A percentile compares a stretch with the other conserved stretches of the same genome.
Conservation (phyloP, 1,140 invertebrate species). For the Leptopilina boulardi region DNA sequence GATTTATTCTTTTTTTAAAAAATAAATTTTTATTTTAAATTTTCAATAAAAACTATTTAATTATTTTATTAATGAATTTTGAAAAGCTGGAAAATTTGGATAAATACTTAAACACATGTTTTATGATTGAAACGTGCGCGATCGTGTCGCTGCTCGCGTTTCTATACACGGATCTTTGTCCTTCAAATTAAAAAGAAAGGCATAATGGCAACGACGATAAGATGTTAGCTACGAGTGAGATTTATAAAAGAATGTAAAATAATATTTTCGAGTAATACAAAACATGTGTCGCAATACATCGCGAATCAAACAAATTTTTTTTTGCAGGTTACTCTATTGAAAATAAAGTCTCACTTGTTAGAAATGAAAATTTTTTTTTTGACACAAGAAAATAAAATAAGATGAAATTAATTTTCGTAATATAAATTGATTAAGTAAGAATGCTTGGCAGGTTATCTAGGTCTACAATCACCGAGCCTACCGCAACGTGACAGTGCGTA, state of each 20-base stretch:
- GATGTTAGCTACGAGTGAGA: background rate
- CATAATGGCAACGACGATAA: constrained; percentile 26
- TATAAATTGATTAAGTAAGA: background rate
- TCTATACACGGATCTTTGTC: constrained; percentile 27
- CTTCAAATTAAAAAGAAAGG: constrained; percentile 28
- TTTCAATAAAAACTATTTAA: background rate
- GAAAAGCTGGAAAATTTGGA: background rate
- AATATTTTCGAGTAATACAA: background rate
- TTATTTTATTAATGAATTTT: too few relatives aligned
- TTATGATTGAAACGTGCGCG: constrained; percentile 10
- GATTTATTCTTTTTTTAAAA: too few relatives aligned
- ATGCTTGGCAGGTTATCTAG: constrained; percentile 2
- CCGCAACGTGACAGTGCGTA: constrained; percentile 30
- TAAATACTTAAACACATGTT: constrained; percentile 7
- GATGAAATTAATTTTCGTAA: background rate
- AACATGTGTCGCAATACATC: background rate
- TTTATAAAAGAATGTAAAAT: background rate
- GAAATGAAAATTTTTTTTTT: background rate
- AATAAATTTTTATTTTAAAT: too few relatives aligned
- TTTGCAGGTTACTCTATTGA: background rate
- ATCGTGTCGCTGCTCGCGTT: constrained; percentile 19
- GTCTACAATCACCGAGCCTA: constrained; percentile 18
- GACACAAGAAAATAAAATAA: background rate
- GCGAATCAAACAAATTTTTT: background rate
- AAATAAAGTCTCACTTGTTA: background rate